Percentiles rank a stretch among this genome's conserved stretches.
phyloP scores from a whole-genome alignment of 2,797 vertebrate species.

The Craterocephalus amniculus region DNA sequence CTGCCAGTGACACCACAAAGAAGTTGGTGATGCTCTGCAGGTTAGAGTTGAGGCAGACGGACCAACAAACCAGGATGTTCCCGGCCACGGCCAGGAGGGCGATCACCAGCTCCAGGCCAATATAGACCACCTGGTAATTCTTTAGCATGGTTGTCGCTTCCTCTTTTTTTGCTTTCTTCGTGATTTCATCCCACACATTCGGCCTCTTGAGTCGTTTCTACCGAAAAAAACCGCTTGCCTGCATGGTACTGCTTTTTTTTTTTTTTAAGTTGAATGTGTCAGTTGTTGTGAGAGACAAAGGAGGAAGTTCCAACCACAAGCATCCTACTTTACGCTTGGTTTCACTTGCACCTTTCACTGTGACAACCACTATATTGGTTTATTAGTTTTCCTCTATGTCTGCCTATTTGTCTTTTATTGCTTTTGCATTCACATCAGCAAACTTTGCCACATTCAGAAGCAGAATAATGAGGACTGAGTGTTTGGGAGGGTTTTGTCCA shows the following conservation, averaged over 20 bases:
- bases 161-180: constrained; percentile 42
- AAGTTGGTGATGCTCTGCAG: constrained; percentile 97
- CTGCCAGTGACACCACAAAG: constrained; percentile 94
- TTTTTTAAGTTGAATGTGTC: constrained; percentile 28
- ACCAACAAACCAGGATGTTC: constrained; percentile 96
- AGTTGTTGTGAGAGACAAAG: constrained; percentile 4
- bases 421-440: constrained; percentile 4
- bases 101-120: constrained; percentile 91
- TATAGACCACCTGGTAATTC: constrained; percentile 83
- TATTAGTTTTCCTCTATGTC: constrained; percentile 31
- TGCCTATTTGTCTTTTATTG: not conserved
- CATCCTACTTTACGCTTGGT: not conserved
- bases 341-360: not conserved
- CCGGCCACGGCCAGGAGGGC: constrained; percentile 91
- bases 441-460: constrained; percentile 18
- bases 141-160: constrained; percentile 81
- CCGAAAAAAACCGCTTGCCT: constrained; percentile 31
- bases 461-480: not conserved
- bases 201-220: constrained; percentile 37
- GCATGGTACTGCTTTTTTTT: constrained; percentile 16
- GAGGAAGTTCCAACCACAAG: constrained; percentile 50
- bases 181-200: constrained; percentile 60
- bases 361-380: not conserved
- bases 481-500: constrained; percentile 26
- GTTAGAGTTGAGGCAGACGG: constrained; percentile 94